phyloP scores from a whole-genome alignment of 1,140 invertebrate genomes.

The Xylocopa sonorina region DNA sequence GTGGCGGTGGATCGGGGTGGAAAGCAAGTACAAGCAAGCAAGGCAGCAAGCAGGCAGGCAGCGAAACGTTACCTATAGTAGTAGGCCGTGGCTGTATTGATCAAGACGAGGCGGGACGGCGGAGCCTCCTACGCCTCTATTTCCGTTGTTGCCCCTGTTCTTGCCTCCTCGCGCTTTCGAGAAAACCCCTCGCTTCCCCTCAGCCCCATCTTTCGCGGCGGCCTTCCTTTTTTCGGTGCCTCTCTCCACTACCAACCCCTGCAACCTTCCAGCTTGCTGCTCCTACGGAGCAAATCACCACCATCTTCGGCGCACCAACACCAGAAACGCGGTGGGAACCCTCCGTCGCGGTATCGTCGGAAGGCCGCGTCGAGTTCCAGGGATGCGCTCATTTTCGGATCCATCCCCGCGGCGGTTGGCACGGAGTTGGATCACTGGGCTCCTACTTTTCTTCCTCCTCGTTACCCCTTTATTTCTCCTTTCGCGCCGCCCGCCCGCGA shows the following conservation, averaged over 20 bases:
- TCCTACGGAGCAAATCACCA: slow-evolving; percentile 54
- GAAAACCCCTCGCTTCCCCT: slow-evolving; percentile 69
- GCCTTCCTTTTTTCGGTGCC: slow-evolving; percentile 50
- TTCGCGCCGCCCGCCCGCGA: slow-evolving; percentile 3
- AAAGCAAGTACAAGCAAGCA: slow-evolving; percentile 61
- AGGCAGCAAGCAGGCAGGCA: slow-evolving; percentile 65
- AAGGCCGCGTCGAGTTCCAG: slow-evolving; percentile 58
- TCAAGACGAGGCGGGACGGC: slow-evolving; percentile 80
- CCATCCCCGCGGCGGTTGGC: slow-evolving; percentile 60
- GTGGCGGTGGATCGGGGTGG: slow-evolving; percentile 60
- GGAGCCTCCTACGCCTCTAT: slow-evolving; percentile 78
- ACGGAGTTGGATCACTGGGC: slow-evolving; percentile 62
- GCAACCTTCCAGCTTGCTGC: slow-evolving; percentile 51
- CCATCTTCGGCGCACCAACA: slow-evolving; percentile 45
- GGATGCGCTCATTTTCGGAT: slow-evolving; percentile 69
- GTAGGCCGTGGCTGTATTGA: slow-evolving; percentile 81
- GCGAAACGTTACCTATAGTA: slow-evolving; percentile 79
- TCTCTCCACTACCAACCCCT: no score
- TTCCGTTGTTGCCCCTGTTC: slow-evolving; percentile 80
- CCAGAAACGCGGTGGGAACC: background rate
- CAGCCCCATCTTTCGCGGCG: slow-evolving; percentile 42
- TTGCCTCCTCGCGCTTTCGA: slow-evolving; percentile 77
- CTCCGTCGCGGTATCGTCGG: slow-evolving; percentile 47
- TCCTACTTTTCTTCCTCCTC: slow-evolving; percentile 37
- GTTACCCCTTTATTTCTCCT: slow-evolving; percentile 10